Evolutionary conservation across 2,888 invertebrate genomes (phyloP).

Genomic region (Mesoligia furuncula): DNA sequence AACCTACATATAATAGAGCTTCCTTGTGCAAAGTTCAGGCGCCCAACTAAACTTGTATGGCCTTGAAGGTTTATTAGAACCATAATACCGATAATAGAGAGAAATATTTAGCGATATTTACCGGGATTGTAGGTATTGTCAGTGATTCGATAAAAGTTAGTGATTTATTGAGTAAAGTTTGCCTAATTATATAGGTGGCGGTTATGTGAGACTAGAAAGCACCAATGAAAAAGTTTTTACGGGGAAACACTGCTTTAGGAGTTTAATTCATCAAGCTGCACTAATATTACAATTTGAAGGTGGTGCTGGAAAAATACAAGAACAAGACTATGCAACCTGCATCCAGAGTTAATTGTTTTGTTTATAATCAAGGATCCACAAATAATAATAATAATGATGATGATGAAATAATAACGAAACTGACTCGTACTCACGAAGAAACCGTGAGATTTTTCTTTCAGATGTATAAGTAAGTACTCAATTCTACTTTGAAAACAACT

Average conservation of each 20-base stretch:
- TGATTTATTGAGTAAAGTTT: not conserved
- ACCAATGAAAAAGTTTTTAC: not conserved
- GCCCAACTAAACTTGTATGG: constrained; percentile 24
- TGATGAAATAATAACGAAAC: not conserved
- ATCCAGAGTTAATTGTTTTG: not conserved
- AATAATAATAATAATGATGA: no score
- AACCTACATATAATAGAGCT: constrained; percentile 56
- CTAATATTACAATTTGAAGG: no score
- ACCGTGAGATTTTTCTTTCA: not conserved
- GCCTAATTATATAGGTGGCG: not conserved
- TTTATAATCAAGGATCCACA: not conserved
- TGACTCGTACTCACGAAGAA: not conserved
- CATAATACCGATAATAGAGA: constrained; percentile 17
- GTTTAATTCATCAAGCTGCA: not conserved
- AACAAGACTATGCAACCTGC: not conserved
- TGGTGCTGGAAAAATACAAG: not conserved
- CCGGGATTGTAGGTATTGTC: not conserved
- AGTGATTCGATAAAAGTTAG: not conserved
- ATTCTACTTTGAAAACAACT: not conserved
- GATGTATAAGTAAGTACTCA: not conserved
- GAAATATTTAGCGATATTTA: not conserved
- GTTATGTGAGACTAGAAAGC: no score
- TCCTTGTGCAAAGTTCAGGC: constrained; percentile 45
- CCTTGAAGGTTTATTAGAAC: constrained; percentile 33
- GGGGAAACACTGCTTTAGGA: not conserved